Evolutionary conservation across 2,888 invertebrate genomes (phyloP).

Genomic region (Scotopteryx bipunctaria): DNA sequence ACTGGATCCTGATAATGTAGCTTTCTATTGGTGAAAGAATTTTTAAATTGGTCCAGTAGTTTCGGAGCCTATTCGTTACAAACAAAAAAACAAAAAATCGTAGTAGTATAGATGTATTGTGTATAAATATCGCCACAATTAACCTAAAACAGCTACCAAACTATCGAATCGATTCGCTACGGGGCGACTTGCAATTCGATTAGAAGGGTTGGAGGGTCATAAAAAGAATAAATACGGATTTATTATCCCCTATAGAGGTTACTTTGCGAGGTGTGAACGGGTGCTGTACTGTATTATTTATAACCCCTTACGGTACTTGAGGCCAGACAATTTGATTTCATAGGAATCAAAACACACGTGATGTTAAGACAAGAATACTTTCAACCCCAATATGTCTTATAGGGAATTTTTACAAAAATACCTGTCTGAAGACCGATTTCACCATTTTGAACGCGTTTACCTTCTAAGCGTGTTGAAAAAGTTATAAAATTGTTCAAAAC

Average conservation of each 20-base stretch:
- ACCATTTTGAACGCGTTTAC: too few relatives aligned
- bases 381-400: too few relatives aligned
- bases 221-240: slow-evolving; percentile 83
- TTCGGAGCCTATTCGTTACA: too few relatives aligned
- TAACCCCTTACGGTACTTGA: slow-evolving; percentile 60
- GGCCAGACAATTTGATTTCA: slow-evolving; percentile 74
- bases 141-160: slow-evolving; percentile 35
- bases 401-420: too few relatives aligned
- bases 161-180: slow-evolving; percentile 73
- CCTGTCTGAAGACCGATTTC: too few relatives aligned
- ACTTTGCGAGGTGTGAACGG: slow-evolving; percentile 77
- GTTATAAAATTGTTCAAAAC: too few relatives aligned
- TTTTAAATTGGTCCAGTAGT: too few relatives aligned
- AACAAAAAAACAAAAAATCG: too few relatives aligned
- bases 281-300: slow-evolving; percentile 80
- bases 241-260: slow-evolving; percentile 79
- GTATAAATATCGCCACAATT: slow-evolving; percentile 12
- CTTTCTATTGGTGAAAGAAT: too few relatives aligned
- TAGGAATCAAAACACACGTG: slow-evolving; percentile 70
- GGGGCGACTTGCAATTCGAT: slow-evolving; percentile 75
- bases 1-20: too few relatives aligned
- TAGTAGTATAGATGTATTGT: too few relatives aligned
- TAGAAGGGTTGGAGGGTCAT: slow-evolving; percentile 66
- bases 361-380: slow-evolving; percentile 6
- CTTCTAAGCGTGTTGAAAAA: too few relatives aligned